Base-by-base conservation (phyloP, 2,888 invertebrate species). In the Pteria penguin region DNA sequence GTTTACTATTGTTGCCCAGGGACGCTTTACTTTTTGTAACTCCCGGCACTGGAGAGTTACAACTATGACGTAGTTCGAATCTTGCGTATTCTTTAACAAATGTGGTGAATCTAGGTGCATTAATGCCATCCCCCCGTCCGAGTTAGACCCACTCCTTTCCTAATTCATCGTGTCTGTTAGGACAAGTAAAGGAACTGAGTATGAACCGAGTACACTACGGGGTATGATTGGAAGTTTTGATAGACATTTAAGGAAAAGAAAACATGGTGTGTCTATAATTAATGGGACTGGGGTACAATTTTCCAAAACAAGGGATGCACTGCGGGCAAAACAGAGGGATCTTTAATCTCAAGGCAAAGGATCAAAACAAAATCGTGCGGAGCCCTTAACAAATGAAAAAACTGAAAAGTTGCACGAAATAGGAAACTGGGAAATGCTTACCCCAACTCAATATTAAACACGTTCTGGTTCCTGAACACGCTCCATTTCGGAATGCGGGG, bases 151-250 rank as follows among this genome's bases (percentile, higher is more conserved):
- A n/a, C n/a, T n/a, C n/a, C n/a, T n/a, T n/a, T n/a, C n/a, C n/a
- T n/a, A n/a, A n/a, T n/a, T n/a, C n/a, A n/a, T n/a, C n/a, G n/a
- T n/a, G n/a, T n/a, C n/a, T n/a, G n/a, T n/a, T n/a, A n/a, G n/a
- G n/a, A n/a, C n/a, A n/a, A n/a, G n/a, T n/a, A n/a, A n/a, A n/a
- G 62, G 62, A 32, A 32, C 62, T 2, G 22, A 62, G 18, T 62
- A 62, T 62, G 62, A 62, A 33, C 62, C 62, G 11, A 32, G 62
- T 33, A 32, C 32, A 62, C 62, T 62, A 18, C 31, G 62, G 31
- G 14, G 62, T 33, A 32, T 62, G 32, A 33, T 62, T 31, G 31
- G 32, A 4, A 62, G 33, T 22, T 62, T 32, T 62, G 62, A n/a
- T 24, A 26, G 62, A 5, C 62, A 62, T 14, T 33, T 33, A 33